Evolutionary conservation across 2,888 invertebrate species (phyloP).

Genomic region (Cremastinae sp.): DNA sequence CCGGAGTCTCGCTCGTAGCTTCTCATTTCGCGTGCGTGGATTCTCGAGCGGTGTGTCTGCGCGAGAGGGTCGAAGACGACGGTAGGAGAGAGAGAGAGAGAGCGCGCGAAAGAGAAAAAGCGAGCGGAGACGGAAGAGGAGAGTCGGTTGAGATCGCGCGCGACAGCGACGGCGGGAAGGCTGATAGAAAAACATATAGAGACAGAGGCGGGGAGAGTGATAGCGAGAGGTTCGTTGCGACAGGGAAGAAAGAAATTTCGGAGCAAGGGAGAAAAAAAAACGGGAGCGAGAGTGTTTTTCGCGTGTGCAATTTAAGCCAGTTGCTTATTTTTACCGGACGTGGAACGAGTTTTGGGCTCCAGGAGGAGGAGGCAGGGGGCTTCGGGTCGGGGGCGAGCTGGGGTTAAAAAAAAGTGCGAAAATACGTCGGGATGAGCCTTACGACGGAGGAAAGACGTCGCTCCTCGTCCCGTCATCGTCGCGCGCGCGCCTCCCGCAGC

Average conservation of each 20-base stretch:
- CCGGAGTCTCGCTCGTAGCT: too few relatives aligned
- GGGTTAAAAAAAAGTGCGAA: too few relatives aligned
- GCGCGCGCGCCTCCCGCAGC: too few relatives aligned
- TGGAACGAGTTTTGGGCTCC: constrained; percentile 1
- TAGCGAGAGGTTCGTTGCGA: constrained; percentile 7
- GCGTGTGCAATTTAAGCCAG: constrained; percentile 8
- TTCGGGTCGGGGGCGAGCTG: too few relatives aligned
- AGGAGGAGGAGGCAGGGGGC: background rate
- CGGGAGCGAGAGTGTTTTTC: background rate
- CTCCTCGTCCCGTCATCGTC: background rate
- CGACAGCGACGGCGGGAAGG: constrained; percentile 26
- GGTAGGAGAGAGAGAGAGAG: constrained; percentile 20
- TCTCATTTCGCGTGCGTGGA: constrained; percentile 17
- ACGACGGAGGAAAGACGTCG: constrained; percentile 15
- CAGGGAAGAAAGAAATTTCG: constrained; percentile 14
- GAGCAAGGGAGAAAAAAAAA: constrained; percentile 3
- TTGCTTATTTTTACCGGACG: constrained; percentile 12
- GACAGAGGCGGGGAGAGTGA: constrained; percentile 8
- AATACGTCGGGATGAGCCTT: too few relatives aligned
- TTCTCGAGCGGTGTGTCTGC: constrained; percentile 8
- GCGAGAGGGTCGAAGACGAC: constrained; percentile 28
- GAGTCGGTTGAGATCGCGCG: too few relatives aligned
- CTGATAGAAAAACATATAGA: constrained; percentile 57
- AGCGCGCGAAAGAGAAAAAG: constrained; percentile 45
- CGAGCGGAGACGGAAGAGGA: constrained; percentile 16